Conservation (phyloP, 2,888 invertebrate genomes). For the Oeneis ivallda region DNA sequence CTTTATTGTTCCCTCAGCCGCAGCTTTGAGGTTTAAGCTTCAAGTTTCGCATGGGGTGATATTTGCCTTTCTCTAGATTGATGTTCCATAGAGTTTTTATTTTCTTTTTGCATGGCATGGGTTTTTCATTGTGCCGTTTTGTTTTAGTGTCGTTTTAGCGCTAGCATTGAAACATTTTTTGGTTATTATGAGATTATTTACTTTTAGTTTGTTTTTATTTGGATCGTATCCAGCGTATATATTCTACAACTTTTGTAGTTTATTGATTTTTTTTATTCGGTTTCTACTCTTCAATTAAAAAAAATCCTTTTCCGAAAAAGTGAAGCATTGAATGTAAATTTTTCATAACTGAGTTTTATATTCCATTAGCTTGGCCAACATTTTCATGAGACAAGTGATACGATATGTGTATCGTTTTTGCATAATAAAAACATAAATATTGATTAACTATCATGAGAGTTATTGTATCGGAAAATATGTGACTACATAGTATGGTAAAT, state of each 20-base stretch:
- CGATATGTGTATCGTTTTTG: slow-evolving; percentile 21
- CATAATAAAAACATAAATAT: slow-evolving; percentile 15
- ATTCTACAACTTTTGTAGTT: background rate
- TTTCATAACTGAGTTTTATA: slow-evolving; percentile 5
- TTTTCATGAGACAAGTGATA: slow-evolving; percentile 42
- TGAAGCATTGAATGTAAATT: background rate
- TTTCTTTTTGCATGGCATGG: slow-evolving; percentile 74
- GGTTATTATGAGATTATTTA: slow-evolving; percentile 21
- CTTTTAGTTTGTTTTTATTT: slow-evolving; percentile 12
- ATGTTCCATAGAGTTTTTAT: slow-evolving; percentile 43
- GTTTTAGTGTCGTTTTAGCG: slow-evolving; percentile 59
- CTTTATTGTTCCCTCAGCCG: slow-evolving; percentile 49
- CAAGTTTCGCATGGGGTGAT: slow-evolving; percentile 57
- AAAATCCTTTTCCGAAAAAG: background rate
- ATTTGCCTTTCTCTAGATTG: slow-evolving; percentile 47
- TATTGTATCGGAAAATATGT: slow-evolving; percentile 19
- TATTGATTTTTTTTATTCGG: background rate
- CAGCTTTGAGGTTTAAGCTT: slow-evolving; percentile 42
- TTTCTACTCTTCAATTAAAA: background rate
- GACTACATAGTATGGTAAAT: slow-evolving; percentile 14
- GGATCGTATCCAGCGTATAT: background rate
- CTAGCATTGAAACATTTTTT: slow-evolving; percentile 58
- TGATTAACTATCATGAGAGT: slow-evolving; percentile 15
- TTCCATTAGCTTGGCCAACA: background rate
- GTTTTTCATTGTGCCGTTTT: slow-evolving; percentile 61